These are phyloP conservation scores for Prunella fulvescens DNA, from an alignment of 2,113 vertebrate genomes.

Conservation along the genomic window DNA sequence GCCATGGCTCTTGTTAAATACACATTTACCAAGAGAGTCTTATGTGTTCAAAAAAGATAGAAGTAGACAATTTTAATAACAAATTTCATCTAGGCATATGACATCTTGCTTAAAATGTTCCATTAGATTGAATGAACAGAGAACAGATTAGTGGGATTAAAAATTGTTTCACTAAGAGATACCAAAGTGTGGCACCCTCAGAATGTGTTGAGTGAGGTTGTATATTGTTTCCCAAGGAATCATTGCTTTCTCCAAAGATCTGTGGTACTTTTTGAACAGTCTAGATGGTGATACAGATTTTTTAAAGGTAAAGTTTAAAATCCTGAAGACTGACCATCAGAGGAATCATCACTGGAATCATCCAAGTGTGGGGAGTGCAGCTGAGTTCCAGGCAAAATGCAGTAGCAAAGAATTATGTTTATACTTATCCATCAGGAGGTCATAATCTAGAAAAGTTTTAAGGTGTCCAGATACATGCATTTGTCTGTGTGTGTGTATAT, in stretches of 20 bases:
- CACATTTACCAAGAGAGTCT: neutral
- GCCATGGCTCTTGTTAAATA: neutral
- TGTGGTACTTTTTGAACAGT: neutral
- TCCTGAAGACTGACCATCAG: neutral
- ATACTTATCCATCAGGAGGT: neutral
- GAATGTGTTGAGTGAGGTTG: neutral
- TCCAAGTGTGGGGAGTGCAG: neutral
- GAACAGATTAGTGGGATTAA: neutral
- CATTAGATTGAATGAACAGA: neutral
- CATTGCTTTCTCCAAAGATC: neutral
- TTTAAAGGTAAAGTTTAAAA: neutral
- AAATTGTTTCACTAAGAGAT: neutral
- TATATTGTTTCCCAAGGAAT: neutral
- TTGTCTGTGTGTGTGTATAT: fast-evolving
- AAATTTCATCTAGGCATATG: neutral
- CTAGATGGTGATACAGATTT: neutral
- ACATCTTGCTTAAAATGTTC: neutral
- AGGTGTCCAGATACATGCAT: neutral
- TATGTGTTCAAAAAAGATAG: neutral
- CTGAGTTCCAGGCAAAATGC: neutral
- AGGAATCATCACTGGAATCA: neutral
- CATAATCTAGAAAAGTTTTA: neutral
- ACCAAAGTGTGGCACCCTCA: neutral
- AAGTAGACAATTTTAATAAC: neutral
- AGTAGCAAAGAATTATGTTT: neutral